Conservation (phyloP, 2,113 vertebrate genomes). For the Corvus moneduloides region DNA sequence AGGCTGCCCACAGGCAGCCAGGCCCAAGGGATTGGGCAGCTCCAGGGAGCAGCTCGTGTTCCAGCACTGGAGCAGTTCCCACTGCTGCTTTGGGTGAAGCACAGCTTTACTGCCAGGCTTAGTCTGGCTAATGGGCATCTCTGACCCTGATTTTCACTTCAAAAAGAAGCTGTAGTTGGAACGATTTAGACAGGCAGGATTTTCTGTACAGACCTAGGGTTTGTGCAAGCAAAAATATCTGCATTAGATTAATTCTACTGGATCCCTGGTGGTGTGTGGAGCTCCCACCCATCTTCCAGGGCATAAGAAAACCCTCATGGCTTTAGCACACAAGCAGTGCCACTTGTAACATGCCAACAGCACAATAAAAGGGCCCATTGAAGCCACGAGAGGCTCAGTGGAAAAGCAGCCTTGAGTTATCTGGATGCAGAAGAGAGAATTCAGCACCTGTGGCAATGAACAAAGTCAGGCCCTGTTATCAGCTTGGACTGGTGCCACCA, state of each 20-base stretch:
- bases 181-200: not conserved
- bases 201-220: not conserved
- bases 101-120: not conserved
- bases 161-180: not conserved
- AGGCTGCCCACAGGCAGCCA: not conserved
- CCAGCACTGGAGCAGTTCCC: not conserved
- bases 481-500: constrained; percentile 19
- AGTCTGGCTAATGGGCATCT: not conserved
- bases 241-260: not conserved
- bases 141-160: not conserved
- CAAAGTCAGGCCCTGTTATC: not conserved
- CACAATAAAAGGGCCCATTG: not conserved
- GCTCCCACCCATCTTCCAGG: not conserved
- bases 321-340: not conserved
- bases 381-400: not conserved
- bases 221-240: not conserved
- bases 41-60: not conserved
- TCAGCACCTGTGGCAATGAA: constrained; percentile 32
- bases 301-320: not conserved
- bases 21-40: not conserved
- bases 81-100: not conserved
- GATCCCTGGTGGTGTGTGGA: not conserved
- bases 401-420: constrained; percentile 31
- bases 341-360: not conserved
- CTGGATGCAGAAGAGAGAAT: constrained; percentile 13